phyloP scores from a whole-genome alignment of 2,888 invertebrate genomes.

The Melanophora roralis region DNA sequence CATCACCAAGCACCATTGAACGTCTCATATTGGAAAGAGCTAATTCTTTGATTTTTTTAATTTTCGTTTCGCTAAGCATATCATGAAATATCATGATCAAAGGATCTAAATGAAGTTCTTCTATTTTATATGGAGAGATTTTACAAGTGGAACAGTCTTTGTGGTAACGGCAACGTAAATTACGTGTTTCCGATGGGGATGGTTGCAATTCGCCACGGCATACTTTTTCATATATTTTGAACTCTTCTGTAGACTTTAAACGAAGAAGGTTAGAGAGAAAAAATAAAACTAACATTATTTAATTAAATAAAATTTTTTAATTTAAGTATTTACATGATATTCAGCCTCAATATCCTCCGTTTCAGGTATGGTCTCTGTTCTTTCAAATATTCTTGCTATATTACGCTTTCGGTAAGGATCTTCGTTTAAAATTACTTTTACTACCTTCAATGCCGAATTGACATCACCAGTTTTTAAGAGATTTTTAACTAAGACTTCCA shows the following conservation, averaged over 20 bases:
- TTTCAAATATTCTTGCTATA: constrained; percentile 79
- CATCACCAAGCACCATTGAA: constrained; percentile 84
- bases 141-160: constrained; percentile 62
- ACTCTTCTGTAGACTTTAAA: constrained; percentile 68
- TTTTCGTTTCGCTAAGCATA: constrained; percentile 79
- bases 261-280: background rate
- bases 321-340: constrained; percentile 48
- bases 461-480: constrained; percentile 83
- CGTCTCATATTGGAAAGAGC: constrained; percentile 78
- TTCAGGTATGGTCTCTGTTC: constrained; percentile 20
- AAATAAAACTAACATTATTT: background rate
- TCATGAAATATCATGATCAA: constrained; percentile 80
- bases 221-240: constrained; percentile 77
- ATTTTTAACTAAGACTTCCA: constrained; percentile 70
- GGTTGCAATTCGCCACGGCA: constrained; percentile 70
- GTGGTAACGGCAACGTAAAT: constrained; percentile 69
- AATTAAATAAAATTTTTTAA: background rate
- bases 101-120: constrained; percentile 79
- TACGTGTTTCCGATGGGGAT: constrained; percentile 66
- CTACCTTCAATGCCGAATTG: constrained; percentile 87
- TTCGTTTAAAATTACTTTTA: constrained; percentile 87
- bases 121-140: constrained; percentile 77
- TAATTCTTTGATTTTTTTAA: constrained; percentile 78
- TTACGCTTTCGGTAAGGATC: constrained; percentile 88
- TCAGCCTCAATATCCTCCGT: constrained; percentile 4